Conservation (phyloP, 2,797 vertebrate species). For the Philypnodon macrostomus region DNA sequence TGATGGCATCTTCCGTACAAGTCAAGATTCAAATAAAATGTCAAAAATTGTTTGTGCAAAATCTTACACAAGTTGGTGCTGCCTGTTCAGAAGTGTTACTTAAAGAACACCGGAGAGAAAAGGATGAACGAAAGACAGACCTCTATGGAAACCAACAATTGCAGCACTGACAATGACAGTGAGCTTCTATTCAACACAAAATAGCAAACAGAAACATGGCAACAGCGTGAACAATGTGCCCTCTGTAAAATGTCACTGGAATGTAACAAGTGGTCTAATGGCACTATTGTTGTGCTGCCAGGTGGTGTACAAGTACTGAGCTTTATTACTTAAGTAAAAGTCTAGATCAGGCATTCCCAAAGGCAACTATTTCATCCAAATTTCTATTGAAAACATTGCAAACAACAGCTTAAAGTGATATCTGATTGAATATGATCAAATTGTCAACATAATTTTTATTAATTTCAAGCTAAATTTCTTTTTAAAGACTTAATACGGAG, state of each 20-base stretch:
- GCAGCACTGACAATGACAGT: constrained; percentile 39
- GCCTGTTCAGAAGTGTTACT: neutral
- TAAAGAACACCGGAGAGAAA: neutral
- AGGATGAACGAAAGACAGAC: constrained; percentile 36
- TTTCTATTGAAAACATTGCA: too few species aligned
- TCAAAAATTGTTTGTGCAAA: constrained; percentile 12
- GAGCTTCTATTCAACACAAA: constrained; percentile 16
- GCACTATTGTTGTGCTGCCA: too few species aligned
- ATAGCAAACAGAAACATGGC: constrained; percentile 46
- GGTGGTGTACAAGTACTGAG: too few species aligned
- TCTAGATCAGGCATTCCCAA: too few species aligned
- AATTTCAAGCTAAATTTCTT: too few species aligned
- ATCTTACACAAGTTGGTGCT: neutral
- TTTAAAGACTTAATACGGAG: too few species aligned
- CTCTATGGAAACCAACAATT: constrained; percentile 50
- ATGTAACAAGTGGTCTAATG: too few species aligned
- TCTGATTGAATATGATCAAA: too few species aligned
- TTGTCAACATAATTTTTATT: too few species aligned
- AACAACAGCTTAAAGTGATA: too few species aligned
- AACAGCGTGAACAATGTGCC: constrained; percentile 49
- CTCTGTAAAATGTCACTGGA: constrained; percentile 1
- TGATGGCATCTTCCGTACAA: constrained; percentile 37
- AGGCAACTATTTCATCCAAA: too few species aligned
- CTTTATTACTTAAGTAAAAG: too few species aligned
- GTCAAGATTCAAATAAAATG: constrained; percentile 23